Percentiles rank a stretch among this genome's conserved stretches.
These are phyloP conservation scores for Furnarius figulus DNA, from an alignment of 2,113 vertebrate genomes.

Conservation along the genomic window DNA sequence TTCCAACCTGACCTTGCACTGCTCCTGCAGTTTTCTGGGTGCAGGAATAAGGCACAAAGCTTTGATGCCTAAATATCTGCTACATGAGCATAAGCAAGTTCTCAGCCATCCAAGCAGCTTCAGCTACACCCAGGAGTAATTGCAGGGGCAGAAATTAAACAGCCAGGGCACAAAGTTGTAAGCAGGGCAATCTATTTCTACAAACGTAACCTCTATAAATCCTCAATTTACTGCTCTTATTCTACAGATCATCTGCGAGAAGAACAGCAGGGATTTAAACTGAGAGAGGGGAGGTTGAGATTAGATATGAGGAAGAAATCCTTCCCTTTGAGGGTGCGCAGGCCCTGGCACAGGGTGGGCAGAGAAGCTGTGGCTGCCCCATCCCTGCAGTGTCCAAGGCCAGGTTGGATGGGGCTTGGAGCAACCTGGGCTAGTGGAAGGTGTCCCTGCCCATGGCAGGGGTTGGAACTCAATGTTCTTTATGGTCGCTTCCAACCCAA, in stretches of 20 bases:
- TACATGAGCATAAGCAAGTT: neutral
- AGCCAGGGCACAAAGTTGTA: neutral
- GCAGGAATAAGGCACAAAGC: neutral
- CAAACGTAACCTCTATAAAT: neutral
- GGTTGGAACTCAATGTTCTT: neutral
- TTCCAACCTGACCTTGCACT: neutral
- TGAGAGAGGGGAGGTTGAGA: neutral
- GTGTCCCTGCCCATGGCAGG: neutral
- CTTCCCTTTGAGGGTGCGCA: neutral
- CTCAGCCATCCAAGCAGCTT: neutral
- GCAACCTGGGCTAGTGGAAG: rapidly evolving
- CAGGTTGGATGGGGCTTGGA: rapidly evolving
- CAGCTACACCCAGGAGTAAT: constrained; percentile 9
- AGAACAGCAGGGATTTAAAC: neutral
- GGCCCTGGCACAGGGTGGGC: neutral
- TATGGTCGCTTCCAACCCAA: neutral
- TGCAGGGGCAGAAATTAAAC: neutral
- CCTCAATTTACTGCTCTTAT: neutral
- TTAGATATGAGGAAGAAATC: neutral
- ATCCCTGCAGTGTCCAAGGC: neutral
- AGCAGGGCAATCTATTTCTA: neutral
- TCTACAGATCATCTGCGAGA: neutral
- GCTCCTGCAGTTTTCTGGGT: neutral
- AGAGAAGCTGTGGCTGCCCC: neutral
- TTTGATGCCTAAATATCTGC: neutral